phyloP scores from a whole-genome alignment of 2,797 vertebrate genomes.

The Parauchenoglanis ngamensis region DNA sequence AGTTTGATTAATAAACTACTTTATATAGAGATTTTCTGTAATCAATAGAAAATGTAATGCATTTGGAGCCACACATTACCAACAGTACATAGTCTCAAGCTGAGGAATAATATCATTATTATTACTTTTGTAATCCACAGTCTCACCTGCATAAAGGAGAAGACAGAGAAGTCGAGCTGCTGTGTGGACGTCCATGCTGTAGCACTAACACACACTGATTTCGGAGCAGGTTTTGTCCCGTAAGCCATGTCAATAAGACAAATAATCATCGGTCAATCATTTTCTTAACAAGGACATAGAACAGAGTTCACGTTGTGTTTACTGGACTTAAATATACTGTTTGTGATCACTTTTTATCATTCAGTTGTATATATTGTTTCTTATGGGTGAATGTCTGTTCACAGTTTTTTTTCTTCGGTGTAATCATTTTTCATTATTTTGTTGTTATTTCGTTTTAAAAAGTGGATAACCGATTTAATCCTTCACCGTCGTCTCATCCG shows the following conservation, averaged over 20 bases:
- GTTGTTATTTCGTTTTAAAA: background rate
- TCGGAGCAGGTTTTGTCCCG: slow-evolving; percentile 53
- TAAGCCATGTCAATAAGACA: slow-evolving; percentile 57
- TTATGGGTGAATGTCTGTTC: background rate
- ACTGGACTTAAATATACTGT: slow-evolving; percentile 29
- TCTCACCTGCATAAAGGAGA: slow-evolving; percentile 72
- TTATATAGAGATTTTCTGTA: background rate
- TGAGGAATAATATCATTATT: background rate
- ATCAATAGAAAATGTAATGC: background rate
- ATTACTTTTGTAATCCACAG: background rate
- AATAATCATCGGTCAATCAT: slow-evolving; percentile 76
- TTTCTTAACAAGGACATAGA: slow-evolving; percentile 69
- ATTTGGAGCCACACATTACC: no score
- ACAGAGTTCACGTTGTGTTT: slow-evolving; percentile 68
- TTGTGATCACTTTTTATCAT: slow-evolving; percentile 20
- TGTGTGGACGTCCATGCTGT: slow-evolving; percentile 68
- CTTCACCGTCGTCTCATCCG: no score
- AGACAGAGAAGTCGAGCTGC: slow-evolving; percentile 63
- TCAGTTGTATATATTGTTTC: background rate
- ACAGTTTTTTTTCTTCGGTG: background rate
- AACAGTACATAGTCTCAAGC: background rate
- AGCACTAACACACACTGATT: slow-evolving; percentile 53
- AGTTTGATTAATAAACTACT: background rate
- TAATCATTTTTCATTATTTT: background rate
- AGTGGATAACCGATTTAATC: background rate